Base-by-base conservation (phyloP, 2,797 vertebrate species). In the Sarcoramphus papa region DNA sequence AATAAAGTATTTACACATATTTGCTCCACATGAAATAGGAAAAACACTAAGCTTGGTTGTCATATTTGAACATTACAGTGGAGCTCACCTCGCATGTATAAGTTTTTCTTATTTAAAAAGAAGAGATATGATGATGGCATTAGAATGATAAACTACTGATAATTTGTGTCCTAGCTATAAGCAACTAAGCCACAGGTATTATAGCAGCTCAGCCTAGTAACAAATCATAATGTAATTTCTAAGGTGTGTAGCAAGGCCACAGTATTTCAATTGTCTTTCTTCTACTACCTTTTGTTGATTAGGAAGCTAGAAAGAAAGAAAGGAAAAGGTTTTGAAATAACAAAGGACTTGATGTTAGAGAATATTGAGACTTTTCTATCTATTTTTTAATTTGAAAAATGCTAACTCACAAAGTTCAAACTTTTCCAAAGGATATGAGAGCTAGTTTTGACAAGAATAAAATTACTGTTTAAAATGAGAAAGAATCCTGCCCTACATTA, bases 1-100 rank as follows among this genome's bases (percentile, higher is more conserved):
- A 98, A 97, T 98, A 97, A 98, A 98, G 96, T 98, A 97, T 98
- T 98, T 98, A 98, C 97, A 97, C 93, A 97, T 97, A 84, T 97
- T 98, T 97, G 65, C 90, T 94, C 60, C 75, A 81, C 92, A 93
- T 53, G 79, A 91, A 97, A 96, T 74, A 92, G 89, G 88, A 95
- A 97, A 95, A 94, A 3, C 50, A 60, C 54, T 84, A 79, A 79
- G 43, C 51, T 47, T 73, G 23, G 28, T 43, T 87, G 59, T 80
- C 63, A 27, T 67, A 87, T 78, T 31, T 64, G 33, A 83, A 86
- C 18, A 41, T 19, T 68, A 35, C 19, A 60, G 48, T 72, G 82
- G 78, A 83, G n/a, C 14, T 88, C 33, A 83, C n/a, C 48, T 95
- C 21, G 6, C 12, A 77, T 56, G 27, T 62, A 18, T 54, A 35